Evolutionary conservation across 2,888 invertebrate genomes (phyloP), one percentile per base, ranked within the genome.

Genomic region (Mythimna ferrago): DNA sequence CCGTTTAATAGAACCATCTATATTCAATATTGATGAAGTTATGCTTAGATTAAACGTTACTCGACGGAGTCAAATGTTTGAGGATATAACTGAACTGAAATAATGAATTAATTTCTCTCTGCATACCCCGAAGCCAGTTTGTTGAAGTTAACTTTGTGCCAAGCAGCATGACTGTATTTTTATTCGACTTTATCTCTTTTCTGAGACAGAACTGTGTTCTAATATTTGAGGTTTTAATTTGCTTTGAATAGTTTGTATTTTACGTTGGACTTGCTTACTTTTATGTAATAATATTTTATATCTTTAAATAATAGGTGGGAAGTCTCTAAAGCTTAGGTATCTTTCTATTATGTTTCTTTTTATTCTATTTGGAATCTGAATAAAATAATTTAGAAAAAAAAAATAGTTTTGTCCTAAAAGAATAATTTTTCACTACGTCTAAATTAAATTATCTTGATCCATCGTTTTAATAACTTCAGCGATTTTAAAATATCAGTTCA

Each of bases 11-110:
- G 26, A 54, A 78, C 51, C 66, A 35, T 75, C 79, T 81, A 82
- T 78, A 78, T 79, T 83, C 71, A 86, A 82, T 86, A 79, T 83
- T 84, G 76, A 84, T 82, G 63, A 78, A 86, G 81, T 81, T 78
- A 82, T 85, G 77, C 73, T 82, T 71, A 61, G 71, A 81, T 71
- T 71, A 65, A 81, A 81, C 67, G 77, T 66, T 81, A 11, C 26
- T 66, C 77, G 56, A n/a, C 26, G 67, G 32, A 68, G 21, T 48
- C 38, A 44, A n/a, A 68, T 72, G 44, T 72, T 81, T 77, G 58
- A 77, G 48, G 54, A 80, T 62, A 32, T 68, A 69, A 64, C 71
- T 74, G 60, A 67, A 61, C 69, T 48, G 67, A 70, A 76, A 68
- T 79, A 80, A 71, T 76, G 53, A 83, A 73, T 83, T 76, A 76